Percentiles rank a stretch among this genome's conserved stretches.
These are phyloP conservation scores for Epizoanthus stellaris DNA, from an alignment of 92 coral and sea anemone species.

Conservation along the genomic window DNA sequence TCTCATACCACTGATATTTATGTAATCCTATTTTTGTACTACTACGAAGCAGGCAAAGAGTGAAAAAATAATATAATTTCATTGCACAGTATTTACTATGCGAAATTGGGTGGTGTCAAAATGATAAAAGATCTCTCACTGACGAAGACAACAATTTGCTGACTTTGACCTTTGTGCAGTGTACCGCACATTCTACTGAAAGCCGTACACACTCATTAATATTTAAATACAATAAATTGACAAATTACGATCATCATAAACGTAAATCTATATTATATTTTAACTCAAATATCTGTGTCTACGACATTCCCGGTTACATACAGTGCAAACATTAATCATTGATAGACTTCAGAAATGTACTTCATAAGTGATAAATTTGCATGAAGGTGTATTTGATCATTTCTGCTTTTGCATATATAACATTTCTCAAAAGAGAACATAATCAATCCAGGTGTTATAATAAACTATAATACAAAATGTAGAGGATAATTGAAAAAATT, in stretches of 20 bases:
- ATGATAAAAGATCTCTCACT: conserved; percentile 19
- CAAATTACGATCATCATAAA: not conserved
- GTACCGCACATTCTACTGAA: not conserved
- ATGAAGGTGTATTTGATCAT: not conserved
- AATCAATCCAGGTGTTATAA: conserved; percentile 14
- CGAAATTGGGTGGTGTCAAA: conserved; percentile 22
- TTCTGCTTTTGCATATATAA: conserved; percentile 5
- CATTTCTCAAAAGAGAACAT: not conserved
- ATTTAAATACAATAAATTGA: not conserved
- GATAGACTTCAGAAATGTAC: too few relatives aligned
- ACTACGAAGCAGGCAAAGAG: not conserved
- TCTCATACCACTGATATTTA: not conserved
- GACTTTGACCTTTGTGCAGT: not conserved
- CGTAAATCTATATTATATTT: not conserved
- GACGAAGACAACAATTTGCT: conserved; percentile 4
- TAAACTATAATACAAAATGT: conserved; percentile 2
- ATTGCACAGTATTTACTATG: not conserved
- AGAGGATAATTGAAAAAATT: not conserved
- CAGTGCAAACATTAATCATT: too few relatives aligned
- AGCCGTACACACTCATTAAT: not conserved
- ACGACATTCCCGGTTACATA: too few relatives aligned
- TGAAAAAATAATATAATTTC: not conserved
- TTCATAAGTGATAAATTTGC: not conserved
- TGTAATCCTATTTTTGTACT: not conserved
- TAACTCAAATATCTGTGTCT: too few relatives aligned